Conservation (phyloP, 2,888 invertebrate genomes). For the Hololepta plana region DNA sequence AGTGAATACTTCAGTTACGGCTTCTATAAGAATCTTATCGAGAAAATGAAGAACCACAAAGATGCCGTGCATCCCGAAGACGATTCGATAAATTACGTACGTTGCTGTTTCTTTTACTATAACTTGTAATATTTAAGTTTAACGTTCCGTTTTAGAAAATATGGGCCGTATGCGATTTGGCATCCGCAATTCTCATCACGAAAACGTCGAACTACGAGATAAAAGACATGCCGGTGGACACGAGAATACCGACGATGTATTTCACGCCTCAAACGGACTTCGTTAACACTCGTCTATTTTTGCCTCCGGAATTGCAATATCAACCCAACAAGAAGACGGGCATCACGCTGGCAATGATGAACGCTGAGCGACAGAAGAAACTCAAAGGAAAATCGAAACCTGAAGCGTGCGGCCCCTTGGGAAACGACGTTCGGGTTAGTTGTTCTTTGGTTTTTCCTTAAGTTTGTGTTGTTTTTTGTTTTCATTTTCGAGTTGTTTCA, state of each 20-base stretch:
- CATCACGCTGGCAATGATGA: constrained; percentile 27
- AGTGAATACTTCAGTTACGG: constrained; percentile 90
- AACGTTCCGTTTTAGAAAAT: constrained; percentile 51
- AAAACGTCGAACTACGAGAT: constrained; percentile 76
- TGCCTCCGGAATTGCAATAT: constrained; percentile 62
- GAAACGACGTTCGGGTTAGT: constrained; percentile 40
- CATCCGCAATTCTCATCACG: constrained; percentile 75
- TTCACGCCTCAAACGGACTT: constrained; percentile 61
- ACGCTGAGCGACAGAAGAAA: constrained; percentile 26
- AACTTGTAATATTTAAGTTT: neutral
- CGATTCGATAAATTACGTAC: constrained; percentile 65
- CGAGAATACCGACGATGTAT: constrained; percentile 80
- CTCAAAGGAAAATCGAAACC: constrained; percentile 30
- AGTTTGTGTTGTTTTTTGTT: too few species aligned
- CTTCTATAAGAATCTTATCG: constrained; percentile 86
- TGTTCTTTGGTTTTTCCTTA: too few species aligned
- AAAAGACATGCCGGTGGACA: constrained; percentile 75
- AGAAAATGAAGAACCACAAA: constrained; percentile 87
- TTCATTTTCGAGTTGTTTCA: neutral
- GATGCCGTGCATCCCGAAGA: constrained; percentile 74
- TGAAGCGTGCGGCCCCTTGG: constrained; percentile 36
- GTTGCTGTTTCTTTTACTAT: constrained; percentile 19
- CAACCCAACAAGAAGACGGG: constrained; percentile 28
- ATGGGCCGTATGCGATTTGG: constrained; percentile 92
- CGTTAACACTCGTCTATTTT: constrained; percentile 58